Percentiles rank a stretch among this genome's conserved stretches.
Evolutionary conservation across 2,113 vertebrate genomes (phyloP).

Genomic region (Edolisoma coerulescens): DNA sequence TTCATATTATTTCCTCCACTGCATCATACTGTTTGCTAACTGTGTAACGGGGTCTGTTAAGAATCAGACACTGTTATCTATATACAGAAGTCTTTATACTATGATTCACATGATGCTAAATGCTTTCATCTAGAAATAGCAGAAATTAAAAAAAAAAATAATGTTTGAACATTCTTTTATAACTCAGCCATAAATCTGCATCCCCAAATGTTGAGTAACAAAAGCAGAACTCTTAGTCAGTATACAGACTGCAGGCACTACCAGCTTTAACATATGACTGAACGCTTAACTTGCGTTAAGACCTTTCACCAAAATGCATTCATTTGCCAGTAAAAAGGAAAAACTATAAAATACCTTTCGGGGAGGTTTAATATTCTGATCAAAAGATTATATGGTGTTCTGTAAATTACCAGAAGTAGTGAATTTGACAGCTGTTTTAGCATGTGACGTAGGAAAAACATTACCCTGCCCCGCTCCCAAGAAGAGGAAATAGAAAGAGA

Average conservation of each 20-base stretch:
- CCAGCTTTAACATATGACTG: background rate
- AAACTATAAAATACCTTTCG: background rate
- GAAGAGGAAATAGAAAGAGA: background rate
- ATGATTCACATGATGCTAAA: background rate
- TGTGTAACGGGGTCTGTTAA: background rate
- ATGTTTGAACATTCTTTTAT: background rate
- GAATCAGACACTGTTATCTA: background rate
- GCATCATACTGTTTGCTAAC: background rate
- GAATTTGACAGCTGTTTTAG: background rate
- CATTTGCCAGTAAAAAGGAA: background rate
- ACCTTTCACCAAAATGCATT: background rate
- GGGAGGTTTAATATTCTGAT: background rate
- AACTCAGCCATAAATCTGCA: background rate
- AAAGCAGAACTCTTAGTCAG: background rate
- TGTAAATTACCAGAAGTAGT: background rate
- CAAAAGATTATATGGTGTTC: background rate
- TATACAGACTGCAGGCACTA: background rate
- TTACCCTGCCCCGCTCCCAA: background rate
- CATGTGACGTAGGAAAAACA: background rate
- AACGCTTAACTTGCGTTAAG: background rate
- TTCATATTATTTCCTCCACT: background rate
- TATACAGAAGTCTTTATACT: background rate
- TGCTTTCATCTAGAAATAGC: background rate
- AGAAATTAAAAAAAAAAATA: accelerated
- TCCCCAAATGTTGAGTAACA: background rate